Conservation (phyloP, 2,888 invertebrate species). For the Cosmia trapezina region DNA sequence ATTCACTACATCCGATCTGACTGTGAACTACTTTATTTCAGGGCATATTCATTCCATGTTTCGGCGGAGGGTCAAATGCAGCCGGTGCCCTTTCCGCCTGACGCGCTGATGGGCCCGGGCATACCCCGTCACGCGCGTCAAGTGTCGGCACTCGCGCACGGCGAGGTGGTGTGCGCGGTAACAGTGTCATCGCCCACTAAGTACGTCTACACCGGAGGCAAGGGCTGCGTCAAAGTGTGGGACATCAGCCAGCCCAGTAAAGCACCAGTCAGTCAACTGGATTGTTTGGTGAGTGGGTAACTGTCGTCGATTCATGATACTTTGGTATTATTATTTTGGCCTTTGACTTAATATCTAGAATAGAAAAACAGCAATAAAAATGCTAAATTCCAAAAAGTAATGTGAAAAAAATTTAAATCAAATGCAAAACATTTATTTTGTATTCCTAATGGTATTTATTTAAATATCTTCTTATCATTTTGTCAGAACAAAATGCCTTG, state of each 20-base stretch:
- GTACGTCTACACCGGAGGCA: conserved; percentile 98
- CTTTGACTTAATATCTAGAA: conserved; percentile 17
- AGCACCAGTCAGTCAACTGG: conserved; percentile 97
- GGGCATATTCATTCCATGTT: conserved; percentile 98
- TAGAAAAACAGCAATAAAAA: conserved; percentile 11
- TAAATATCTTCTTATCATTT: conserved; percentile 19
- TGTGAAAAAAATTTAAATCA: conserved; percentile 27
- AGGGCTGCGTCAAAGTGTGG: conserved; percentile 99
- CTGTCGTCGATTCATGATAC: conserved; percentile 79
- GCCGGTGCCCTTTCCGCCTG: conserved; percentile 98
- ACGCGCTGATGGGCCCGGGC: conserved; percentile 97
- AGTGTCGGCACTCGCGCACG: conserved; percentile 97
- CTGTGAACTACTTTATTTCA: conserved; percentile 76
- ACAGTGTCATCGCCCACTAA: conserved; percentile 98
- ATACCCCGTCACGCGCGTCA: conserved; percentile 98
- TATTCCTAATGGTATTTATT: conserved; percentile 6
- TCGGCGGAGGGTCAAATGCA: conserved; percentile 97
- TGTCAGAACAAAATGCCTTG: conserved; percentile 7
- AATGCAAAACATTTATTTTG: conserved; percentile 21
- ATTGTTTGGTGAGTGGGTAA: conserved; percentile 95
- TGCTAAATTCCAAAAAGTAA: conserved; percentile 48
- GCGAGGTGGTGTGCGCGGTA: conserved; percentile 99
- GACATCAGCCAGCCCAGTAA: conserved; percentile 97
- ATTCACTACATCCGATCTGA: conserved; percentile 17
- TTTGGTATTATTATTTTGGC: conserved; percentile 60